A percentile compares a stretch with the other conserved stretches of the same genome.
These are phyloP conservation scores for Melanogrammus aeglefinus DNA, from an alignment of 2,797 vertebrate genomes.

Conservation along the genomic window DNA sequence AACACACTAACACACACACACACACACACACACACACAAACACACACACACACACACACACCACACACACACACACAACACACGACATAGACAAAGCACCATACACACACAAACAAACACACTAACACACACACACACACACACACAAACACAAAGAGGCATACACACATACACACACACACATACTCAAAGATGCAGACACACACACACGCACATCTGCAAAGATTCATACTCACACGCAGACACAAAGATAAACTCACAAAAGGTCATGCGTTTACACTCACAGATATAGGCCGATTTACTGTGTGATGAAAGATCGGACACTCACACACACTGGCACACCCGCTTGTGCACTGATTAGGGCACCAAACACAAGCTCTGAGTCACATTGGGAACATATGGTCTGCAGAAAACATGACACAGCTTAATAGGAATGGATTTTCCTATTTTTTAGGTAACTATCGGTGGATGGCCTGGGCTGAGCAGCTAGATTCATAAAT, in stretches of 20 bases:
- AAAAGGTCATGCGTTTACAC: neutral
- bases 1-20: neutral
- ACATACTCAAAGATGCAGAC: neutral
- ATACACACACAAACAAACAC: slow-evolving; percentile 13
- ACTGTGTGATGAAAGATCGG: neutral
- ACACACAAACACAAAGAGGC: neutral
- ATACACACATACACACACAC: slow-evolving; percentile 23
- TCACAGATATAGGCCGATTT: neutral
- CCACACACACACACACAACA: slow-evolving; percentile 10
- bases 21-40: slow-evolving; percentile 10
- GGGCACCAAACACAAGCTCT: slow-evolving; percentile 11
- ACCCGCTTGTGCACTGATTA: neutral
- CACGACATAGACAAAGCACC: neutral
- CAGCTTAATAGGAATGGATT: slow-evolving; percentile 61
- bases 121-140: neutral
- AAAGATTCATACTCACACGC: slow-evolving; percentile 14
- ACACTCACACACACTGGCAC: neutral
- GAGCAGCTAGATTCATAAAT: slow-evolving; percentile 50
- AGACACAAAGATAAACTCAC: slow-evolving; percentile 31
- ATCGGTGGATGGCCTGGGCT: slow-evolving; percentile 22
- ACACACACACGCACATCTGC: too few relatives aligned
- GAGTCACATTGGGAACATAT: slow-evolving; percentile 60
- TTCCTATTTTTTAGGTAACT: slow-evolving; percentile 50
- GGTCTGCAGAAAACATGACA: slow-evolving; percentile 51
- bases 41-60: too few relatives aligned